Percentiles rank a stretch among this genome's conserved stretches.
Conservation (phyloP, 2,888 invertebrate species). For the Stenurella melanura region DNA sequence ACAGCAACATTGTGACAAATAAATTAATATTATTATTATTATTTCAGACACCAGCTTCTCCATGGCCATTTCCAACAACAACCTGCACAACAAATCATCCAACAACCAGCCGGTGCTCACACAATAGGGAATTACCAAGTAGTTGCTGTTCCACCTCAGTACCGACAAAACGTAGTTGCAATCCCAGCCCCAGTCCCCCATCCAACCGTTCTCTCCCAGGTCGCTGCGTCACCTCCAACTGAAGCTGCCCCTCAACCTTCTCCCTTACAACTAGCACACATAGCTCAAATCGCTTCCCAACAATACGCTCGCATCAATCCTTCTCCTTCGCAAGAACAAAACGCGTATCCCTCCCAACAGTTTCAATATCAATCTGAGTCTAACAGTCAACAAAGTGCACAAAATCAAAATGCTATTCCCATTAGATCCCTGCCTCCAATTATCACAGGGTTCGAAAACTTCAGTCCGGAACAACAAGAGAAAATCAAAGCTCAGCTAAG, state of each 20-base stretch:
- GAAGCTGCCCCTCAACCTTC: constrained; percentile 47
- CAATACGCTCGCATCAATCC: constrained; percentile 52
- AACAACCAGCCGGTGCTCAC: constrained; percentile 13
- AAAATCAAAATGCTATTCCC: constrained; percentile 48
- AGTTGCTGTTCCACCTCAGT: constrained; percentile 27
- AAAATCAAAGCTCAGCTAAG: constrained; percentile 70
- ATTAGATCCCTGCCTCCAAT: constrained; percentile 65
- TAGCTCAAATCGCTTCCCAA: constrained; percentile 66
- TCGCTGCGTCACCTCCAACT: constrained; percentile 30
- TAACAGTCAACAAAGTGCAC: not conserved
- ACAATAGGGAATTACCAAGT: constrained; percentile 34
- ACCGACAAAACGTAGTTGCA: constrained; percentile 44
- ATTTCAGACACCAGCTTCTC: constrained; percentile 50
- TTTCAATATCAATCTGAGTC: constrained; percentile 10
- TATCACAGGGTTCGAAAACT: constrained; percentile 71
- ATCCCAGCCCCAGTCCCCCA: constrained; percentile 41
- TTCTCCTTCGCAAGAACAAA: constrained; percentile 3
- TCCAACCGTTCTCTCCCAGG: constrained; percentile 38
- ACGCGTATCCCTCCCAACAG: constrained; percentile 1
- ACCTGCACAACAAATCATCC: constrained; percentile 27
- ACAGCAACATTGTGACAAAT: not conserved
- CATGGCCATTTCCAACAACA: constrained; percentile 51
- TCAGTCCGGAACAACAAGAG: constrained; percentile 70
- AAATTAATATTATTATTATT: not conserved
- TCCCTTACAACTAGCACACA: constrained; percentile 55